Percentiles rank a stretch among this genome's conserved stretches.
phyloP scores from a whole-genome alignment of 1,140 invertebrate species.

The Paramacrobiotus metropolitanus region DNA sequence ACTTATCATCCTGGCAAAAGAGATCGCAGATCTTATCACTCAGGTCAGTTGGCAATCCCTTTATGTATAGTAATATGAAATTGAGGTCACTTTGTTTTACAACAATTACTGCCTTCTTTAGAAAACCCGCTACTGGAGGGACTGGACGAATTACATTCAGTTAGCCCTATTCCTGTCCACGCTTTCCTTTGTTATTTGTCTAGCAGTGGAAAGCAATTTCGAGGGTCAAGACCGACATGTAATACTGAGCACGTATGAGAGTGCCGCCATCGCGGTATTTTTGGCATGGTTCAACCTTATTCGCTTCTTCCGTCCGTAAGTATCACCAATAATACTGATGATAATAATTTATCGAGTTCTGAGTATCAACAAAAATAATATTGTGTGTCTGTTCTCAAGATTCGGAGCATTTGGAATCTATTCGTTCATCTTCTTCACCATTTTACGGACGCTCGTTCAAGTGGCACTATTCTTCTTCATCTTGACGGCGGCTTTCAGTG shows the following conservation, averaged over 20 bases:
- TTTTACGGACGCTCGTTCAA: background rate
- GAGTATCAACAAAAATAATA: background rate
- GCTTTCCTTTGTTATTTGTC: background rate
- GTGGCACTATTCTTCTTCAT: slow-evolving; percentile 1
- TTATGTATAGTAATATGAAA: no score
- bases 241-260: background rate
- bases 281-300: background rate
- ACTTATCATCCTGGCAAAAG: no score
- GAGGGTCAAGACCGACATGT: background rate
- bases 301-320: background rate
- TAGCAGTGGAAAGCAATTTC: background rate
- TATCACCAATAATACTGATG: background rate
- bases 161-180: background rate
- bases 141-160: slow-evolving; percentile 1
- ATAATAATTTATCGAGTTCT: background rate
- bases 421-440: background rate
- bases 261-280: background rate
- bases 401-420: background rate
- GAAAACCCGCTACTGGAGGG: background rate
- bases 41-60: no score
- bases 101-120: background rate
- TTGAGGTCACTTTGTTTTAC: no score
- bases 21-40: no score
- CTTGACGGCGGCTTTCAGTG: background rate
- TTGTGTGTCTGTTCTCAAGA: background rate